Evolutionary conservation across 2,113 vertebrate species (phyloP).

Genomic region (Porphyrio hochstetteri): DNA sequence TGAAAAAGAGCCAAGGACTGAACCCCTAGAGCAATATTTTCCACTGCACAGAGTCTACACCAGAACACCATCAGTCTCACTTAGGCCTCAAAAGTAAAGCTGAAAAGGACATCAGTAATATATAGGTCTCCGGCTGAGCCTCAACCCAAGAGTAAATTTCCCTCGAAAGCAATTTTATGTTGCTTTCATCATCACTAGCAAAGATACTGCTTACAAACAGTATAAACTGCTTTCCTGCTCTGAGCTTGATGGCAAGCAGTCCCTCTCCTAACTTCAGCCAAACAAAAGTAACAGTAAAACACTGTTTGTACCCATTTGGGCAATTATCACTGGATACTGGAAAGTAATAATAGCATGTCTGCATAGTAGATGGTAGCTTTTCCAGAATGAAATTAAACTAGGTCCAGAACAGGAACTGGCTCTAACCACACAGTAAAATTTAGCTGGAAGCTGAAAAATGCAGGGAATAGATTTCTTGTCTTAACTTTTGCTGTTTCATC

Average conservation of each 20-base stretch:
- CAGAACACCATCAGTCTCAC: background rate
- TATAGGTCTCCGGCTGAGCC: background rate
- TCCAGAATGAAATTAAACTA: constrained; percentile 29
- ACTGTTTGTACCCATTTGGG: background rate
- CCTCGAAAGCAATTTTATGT: background rate
- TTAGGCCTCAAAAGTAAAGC: background rate
- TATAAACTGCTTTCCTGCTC: background rate
- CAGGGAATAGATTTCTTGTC: background rate
- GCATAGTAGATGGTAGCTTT: background rate
- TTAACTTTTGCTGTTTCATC: constrained; percentile 9
- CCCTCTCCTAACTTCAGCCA: background rate
- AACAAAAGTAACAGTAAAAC: constrained; percentile 47
- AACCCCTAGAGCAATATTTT: constrained; percentile 19
- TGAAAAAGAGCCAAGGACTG: constrained; percentile 35
- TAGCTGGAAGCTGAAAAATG: constrained; percentile 14
- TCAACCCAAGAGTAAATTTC: background rate
- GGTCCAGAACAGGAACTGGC: constrained; percentile 19
- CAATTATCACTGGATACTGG: constrained; percentile 24
- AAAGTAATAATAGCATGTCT: background rate
- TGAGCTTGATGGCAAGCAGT: background rate
- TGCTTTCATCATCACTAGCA: constrained; percentile 41
- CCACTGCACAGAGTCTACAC: background rate
- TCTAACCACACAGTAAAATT: constrained; percentile 13
- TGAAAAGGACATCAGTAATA: background rate
- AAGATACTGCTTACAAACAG: background rate